These are phyloP conservation scores for Cheilinus undulatus DNA, from an alignment of 2,113 vertebrate genomes.

Conservation along the genomic window DNA sequence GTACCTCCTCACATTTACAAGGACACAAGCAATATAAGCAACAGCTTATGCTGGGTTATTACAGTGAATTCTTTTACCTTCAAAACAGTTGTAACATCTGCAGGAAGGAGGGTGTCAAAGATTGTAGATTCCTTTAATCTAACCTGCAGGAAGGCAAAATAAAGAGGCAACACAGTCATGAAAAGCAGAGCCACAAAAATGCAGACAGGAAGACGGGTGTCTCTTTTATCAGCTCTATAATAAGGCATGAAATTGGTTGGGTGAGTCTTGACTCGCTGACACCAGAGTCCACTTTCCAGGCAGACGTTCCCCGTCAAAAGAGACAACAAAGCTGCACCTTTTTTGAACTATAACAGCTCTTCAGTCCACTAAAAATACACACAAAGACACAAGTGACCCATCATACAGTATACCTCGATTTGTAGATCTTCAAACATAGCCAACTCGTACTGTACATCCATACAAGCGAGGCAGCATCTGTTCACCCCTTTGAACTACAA, in stretches of 20 bases:
- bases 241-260: constrained; percentile 70
- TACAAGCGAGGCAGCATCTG: not conserved
- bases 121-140: not conserved
- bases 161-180: constrained; percentile 14
- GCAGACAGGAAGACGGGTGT: constrained; percentile 45
- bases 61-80: too few relatives aligned
- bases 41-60: too few relatives aligned
- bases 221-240: constrained; percentile 66
- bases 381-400: not conserved
- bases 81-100: too few relatives aligned
- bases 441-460: not conserved
- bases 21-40: not conserved
- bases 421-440: not conserved
- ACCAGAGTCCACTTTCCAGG: constrained; percentile 44
- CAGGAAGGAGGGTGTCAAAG: too few relatives aligned
- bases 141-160: not conserved
- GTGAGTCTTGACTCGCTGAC: constrained; percentile 40
- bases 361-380: too few relatives aligned
- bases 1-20: not conserved
- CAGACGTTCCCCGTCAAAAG: constrained; percentile 49
- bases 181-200: constrained; percentile 40
- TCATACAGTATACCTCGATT: too few relatives aligned
- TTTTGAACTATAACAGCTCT: constrained; percentile 27
- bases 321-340: constrained; percentile 48
- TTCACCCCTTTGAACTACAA: constrained; percentile 22